phyloP scores from a whole-genome alignment of 2,113 vertebrate species.

The Anser cygnoides region DNA sequence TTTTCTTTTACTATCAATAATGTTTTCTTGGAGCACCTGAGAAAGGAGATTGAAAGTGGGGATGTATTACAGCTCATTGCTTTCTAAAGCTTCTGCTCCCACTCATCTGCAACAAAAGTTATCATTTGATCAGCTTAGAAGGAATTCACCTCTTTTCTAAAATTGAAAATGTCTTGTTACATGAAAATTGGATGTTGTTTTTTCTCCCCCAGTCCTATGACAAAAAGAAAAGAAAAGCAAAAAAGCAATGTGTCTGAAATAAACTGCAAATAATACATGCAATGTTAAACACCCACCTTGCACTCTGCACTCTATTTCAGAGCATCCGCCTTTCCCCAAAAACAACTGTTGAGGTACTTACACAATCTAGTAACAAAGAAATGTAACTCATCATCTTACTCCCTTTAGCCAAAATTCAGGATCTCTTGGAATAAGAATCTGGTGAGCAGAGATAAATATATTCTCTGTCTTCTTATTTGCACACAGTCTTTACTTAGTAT shows the following conservation, averaged over 20 bases:
- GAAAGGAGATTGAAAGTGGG: constrained; percentile 5
- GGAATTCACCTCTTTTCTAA: background rate
- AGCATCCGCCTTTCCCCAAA: background rate
- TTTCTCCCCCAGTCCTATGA: background rate
- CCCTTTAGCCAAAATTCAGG: background rate
- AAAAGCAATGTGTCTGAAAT: background rate
- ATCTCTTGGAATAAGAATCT: background rate
- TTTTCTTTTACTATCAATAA: background rate
- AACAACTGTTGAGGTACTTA: background rate
- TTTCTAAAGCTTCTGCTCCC: constrained; percentile 30
- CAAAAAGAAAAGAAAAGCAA: background rate
- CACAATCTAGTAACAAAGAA: background rate
- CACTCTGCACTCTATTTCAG: background rate
- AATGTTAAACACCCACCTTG: background rate
- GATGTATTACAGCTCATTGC: background rate
- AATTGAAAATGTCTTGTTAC: background rate
- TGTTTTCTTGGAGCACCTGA: background rate
- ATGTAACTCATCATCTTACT: background rate
- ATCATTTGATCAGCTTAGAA: constrained; percentile 18
- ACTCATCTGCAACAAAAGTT: background rate
- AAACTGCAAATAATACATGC: background rate
- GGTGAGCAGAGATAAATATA: background rate
- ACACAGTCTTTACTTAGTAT: background rate
- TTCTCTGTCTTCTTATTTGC: background rate
- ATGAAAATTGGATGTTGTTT: background rate